Conservation (phyloP, 2,888 invertebrate species). For the Resseliella maxima region DNA sequence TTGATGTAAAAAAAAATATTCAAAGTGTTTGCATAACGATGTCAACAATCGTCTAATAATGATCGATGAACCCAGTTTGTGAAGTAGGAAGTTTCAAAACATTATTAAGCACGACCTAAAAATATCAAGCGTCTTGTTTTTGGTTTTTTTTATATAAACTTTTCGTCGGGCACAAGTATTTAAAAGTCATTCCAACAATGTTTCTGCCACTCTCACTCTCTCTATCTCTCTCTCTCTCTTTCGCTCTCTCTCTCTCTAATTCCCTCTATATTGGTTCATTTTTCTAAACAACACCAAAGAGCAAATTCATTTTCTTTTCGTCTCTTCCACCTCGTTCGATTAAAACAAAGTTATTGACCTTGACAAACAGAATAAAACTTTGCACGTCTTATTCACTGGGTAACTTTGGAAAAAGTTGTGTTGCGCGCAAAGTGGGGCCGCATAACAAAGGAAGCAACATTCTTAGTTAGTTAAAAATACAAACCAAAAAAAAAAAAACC, state of each 20-base stretch:
- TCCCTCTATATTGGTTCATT: background rate
- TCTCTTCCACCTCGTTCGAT: background rate
- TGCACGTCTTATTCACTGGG: constrained; percentile 29
- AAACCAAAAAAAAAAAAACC: background rate
- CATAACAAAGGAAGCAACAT: background rate
- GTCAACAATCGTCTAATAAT: background rate
- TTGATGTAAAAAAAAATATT: background rate
- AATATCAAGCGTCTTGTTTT: background rate
- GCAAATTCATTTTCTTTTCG: constrained; percentile 7
- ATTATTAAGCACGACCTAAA: constrained; percentile 44
- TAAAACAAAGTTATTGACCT: constrained; percentile 56
- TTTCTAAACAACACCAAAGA: constrained; percentile 18
- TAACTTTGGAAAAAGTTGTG: constrained; percentile 29
- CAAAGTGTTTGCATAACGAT: background rate
- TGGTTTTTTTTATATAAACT: background rate
- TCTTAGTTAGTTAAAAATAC: constrained; percentile 14
- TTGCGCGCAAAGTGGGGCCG: background rate
- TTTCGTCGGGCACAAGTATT: background rate
- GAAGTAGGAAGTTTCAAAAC: background rate
- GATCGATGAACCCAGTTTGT: constrained; percentile 33
- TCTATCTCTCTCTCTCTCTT: too few relatives aligned
- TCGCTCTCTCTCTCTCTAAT: too few relatives aligned
- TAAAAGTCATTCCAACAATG: background rate
- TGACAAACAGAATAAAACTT: constrained; percentile 33
- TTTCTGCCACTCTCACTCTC: background rate